phyloP scores from a whole-genome alignment of 53 echinoderm and acorn worm species.

The Pentamera pediparva region DNA sequence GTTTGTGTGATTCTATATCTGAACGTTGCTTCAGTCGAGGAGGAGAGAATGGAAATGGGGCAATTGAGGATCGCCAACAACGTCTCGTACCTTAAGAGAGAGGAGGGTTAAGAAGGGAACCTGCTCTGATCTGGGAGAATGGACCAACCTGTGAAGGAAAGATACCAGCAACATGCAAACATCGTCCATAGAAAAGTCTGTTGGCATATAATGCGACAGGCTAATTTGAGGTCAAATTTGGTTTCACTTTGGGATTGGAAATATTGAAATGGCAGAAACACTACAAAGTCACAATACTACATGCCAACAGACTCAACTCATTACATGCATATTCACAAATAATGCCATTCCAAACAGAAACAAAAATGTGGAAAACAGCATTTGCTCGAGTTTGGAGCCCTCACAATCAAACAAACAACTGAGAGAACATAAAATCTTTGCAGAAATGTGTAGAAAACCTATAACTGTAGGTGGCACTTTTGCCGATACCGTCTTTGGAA shows the following conservation, averaged over 20 bases:
- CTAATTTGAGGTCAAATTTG: no score
- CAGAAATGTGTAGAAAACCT: no score
- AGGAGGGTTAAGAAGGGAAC: background rate
- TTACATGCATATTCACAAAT: no score
- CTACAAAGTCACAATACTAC: no score
- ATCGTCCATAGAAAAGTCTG: no score
- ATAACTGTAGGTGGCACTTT: no score
- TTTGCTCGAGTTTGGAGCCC: constrained; percentile 24
- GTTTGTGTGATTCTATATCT: no score
- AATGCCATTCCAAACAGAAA: constrained; percentile 4
- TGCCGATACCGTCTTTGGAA: background rate
- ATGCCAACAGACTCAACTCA: no score
- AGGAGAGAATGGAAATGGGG: background rate
- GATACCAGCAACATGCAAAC: constrained; percentile 11
- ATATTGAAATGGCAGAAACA: no score
- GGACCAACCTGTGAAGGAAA: constrained; percentile 19
- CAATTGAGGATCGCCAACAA: background rate
- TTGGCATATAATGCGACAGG: no score
- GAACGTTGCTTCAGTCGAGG: constrained; percentile 11
- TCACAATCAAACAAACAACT: background rate
- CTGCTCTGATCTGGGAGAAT: background rate
- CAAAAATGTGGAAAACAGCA: constrained; percentile 18
- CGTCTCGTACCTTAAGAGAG: constrained; percentile 27
- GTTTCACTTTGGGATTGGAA: no score
- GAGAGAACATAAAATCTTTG: no score